phyloP scores from a whole-genome alignment of 37 sponge, comb jelly and placozoan genomes.

The Spongilla lacustris region DNA sequence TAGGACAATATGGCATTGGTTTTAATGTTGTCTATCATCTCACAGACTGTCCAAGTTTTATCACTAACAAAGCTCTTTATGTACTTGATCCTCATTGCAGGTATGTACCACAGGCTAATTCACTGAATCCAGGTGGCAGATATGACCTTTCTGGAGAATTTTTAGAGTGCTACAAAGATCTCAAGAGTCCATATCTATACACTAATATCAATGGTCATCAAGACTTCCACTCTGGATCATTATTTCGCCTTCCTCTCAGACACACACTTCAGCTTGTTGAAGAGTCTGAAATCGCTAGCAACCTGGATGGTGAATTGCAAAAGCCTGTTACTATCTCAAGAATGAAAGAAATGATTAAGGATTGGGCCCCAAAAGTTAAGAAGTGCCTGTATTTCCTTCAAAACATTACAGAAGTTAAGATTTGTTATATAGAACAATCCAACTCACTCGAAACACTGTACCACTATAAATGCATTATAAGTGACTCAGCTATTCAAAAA shows the following conservation, averaged over 20 bases:
- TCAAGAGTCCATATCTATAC: constrained; percentile 11
- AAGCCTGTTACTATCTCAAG: constrained; percentile 12
- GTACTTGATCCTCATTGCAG: constrained; percentile 75
- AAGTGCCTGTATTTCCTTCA: constrained; percentile 58
- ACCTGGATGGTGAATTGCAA: neutral
- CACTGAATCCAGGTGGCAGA: constrained; percentile 42
- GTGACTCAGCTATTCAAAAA: too few species aligned
- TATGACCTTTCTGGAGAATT: constrained; percentile 18
- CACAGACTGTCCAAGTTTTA: too few species aligned
- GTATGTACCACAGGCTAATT: constrained; percentile 48
- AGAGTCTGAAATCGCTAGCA: constrained; percentile 38
- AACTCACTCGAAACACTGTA: too few species aligned
- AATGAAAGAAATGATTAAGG: constrained; percentile 7
- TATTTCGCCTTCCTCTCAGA: constrained; percentile 78
- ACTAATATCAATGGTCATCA: too few species aligned
- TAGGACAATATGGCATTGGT: constrained; percentile 89
- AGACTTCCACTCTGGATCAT: constrained; percentile 16
- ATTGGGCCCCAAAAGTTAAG: constrained; percentile 58
- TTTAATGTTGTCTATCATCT: constrained; percentile 86
- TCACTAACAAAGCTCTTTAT: constrained; percentile 73
- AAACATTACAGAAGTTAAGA: constrained; percentile 37
- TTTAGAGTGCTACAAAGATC: constrained; percentile 8
- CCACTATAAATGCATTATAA: too few species aligned
- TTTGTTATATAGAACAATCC: constrained; percentile 32
- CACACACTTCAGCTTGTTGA: constrained; percentile 18